Percentiles rank a stretch among this genome's conserved stretches.
Evolutionary conservation across 2,113 vertebrate species (phyloP).

Genomic region (Lates calcarifer): DNA sequence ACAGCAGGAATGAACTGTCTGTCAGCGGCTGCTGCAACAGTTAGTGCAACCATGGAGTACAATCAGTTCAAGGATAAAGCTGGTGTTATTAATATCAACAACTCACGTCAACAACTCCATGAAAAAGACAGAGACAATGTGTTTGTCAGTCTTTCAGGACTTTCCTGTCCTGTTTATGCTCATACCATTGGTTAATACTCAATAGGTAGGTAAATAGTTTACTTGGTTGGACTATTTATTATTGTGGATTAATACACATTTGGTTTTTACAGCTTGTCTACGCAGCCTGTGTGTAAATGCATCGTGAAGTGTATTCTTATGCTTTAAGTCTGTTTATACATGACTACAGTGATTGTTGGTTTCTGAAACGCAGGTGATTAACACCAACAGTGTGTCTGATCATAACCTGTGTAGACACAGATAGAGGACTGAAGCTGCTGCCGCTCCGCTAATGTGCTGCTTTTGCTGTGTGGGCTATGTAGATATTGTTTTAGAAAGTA

Average conservation of each 20-base stretch:
- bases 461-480: neutral
- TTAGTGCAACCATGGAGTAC: neutral
- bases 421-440: too few relatives aligned
- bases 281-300: neutral
- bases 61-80: neutral
- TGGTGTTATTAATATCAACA: neutral
- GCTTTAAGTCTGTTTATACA: neutral
- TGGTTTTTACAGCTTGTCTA: neutral
- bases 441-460: too few relatives aligned
- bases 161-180: neutral
- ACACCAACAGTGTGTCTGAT: neutral
- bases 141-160: neutral
- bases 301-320: neutral
- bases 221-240: conserved; percentile 5
- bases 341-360: neutral
- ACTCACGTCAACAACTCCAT: too few relatives aligned
- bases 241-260: neutral
- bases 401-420: neutral
- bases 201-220: neutral
- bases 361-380: neutral
- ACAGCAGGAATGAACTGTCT: conserved; percentile 13
- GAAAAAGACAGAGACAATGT: neutral
- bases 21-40: conserved; percentile 17
- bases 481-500: neutral
- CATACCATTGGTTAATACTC: neutral